Evolutionary conservation across 2,888 invertebrate genomes (phyloP).

Genomic region (Argyresthia goedartella): DNA sequence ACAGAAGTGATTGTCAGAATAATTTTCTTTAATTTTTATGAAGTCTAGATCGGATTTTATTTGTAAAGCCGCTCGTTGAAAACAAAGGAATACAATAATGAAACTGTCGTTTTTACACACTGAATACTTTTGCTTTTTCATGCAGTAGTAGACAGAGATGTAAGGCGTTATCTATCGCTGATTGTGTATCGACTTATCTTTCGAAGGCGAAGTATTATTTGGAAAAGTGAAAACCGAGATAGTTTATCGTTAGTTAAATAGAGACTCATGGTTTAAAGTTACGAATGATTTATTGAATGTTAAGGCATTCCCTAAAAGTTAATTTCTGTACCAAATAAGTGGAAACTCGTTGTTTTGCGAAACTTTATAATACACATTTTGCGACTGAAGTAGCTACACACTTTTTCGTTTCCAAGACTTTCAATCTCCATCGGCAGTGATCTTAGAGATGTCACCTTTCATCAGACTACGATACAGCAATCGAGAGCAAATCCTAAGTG

Average conservation of each 20-base stretch:
- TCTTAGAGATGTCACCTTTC: background rate
- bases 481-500: slow-evolving; percentile 45
- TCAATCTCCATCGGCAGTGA: background rate
- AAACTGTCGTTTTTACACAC: no score
- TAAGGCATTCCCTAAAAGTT: background rate
- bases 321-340: no score
- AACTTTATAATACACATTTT: background rate
- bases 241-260: slow-evolving; percentile 1
- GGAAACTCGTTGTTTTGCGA: no score
- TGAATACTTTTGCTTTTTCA: no score
- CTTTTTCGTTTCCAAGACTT: background rate
- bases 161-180: slow-evolving; percentile 53
- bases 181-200: slow-evolving; percentile 63
- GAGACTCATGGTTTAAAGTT: background rate
- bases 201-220: slow-evolving; percentile 29
- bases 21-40: background rate
- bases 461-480: slow-evolving; percentile 1
- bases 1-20: background rate
- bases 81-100: no score
- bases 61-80: no score
- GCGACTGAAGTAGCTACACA: background rate
- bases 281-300: background rate
- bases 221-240: background rate
- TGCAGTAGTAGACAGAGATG: no score
- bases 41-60: background rate